These are phyloP conservation scores for Hydra vulgaris DNA, from an alignment of 30 jellyfish, hydroid and myxozoan species.

Conservation along the genomic window DNA sequence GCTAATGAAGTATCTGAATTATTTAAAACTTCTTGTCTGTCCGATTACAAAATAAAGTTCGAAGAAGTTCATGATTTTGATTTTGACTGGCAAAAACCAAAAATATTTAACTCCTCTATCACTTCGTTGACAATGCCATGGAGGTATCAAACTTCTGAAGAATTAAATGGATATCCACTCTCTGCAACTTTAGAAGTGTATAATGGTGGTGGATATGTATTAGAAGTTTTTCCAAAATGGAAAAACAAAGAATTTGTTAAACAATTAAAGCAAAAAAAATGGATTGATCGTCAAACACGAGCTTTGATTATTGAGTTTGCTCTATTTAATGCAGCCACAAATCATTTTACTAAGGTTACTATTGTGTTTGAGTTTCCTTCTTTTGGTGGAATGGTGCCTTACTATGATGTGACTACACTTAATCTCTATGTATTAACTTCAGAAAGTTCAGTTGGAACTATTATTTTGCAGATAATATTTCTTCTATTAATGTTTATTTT, in stretches of 20 bases:
- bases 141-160: conserved; percentile 79
- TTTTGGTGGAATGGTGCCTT: conserved; percentile 81
- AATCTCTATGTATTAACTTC: conserved; percentile 77
- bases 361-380: conserved; percentile 89
- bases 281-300: conserved; percentile 94
- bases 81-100: conserved; percentile 50
- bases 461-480: conserved; percentile 69
- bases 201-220: conserved; percentile 73
- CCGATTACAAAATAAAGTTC: conserved; percentile 24
- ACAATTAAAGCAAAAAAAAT: conserved; percentile 33
- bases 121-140: conserved; percentile 66
- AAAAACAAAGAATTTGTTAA: conserved; percentile 35
- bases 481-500: conserved; percentile 48
- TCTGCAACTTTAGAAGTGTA: conserved; percentile 63
- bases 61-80: conserved; percentile 40
- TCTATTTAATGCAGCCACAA: conserved; percentile 71
- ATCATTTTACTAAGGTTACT: conserved; percentile 68
- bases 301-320: conserved; percentile 83
- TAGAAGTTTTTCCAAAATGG: conserved; percentile 89
- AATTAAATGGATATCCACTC: conserved; percentile 83
- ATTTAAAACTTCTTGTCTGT: conserved; percentile 61
- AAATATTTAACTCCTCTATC: conserved; percentile 22
- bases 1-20: conserved; percentile 28
- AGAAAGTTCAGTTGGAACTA: conserved; percentile 55
- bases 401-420: conserved; percentile 61